Evolutionary conservation across 2,113 vertebrate genomes (phyloP).

Genomic region (zebrafish (Danio rerio)): DNA sequence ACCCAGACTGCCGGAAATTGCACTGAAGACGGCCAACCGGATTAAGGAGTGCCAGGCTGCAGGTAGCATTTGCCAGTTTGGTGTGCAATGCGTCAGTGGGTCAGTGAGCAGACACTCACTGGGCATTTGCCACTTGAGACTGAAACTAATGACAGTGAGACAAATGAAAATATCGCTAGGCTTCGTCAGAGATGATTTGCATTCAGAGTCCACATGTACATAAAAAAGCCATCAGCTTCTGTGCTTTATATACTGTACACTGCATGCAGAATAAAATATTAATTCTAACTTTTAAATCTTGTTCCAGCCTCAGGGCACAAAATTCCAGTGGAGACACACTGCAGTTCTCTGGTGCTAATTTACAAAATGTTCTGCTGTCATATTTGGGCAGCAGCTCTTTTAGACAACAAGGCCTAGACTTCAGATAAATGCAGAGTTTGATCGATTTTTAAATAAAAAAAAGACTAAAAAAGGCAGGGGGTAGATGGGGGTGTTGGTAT

Average conservation of each 20-base stretch:
- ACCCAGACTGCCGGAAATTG: neutral
- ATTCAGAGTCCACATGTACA: no score
- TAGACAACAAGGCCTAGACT: neutral
- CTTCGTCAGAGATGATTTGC: neutral
- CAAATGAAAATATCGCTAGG: neutral
- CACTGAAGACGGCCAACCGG: neutral
- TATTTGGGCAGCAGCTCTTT: neutral
- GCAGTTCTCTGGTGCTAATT: constrained; percentile 10
- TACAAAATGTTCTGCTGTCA: constrained; percentile 1
- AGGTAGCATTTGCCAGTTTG: neutral
- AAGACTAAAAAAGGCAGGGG: neutral
- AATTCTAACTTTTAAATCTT: constrained; percentile 4
- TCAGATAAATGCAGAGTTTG: neutral
- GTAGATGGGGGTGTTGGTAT: no score
- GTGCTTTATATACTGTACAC: neutral
- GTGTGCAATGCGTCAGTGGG: neutral
- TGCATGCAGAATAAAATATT: neutral
- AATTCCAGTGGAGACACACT: neutral
- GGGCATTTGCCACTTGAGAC: neutral
- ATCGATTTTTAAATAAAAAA: neutral
- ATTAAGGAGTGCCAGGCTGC: neutral
- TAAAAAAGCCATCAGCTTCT: neutral
- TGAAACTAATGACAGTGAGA: neutral
- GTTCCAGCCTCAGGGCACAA: neutral
- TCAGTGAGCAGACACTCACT: neutral